Evolutionary conservation across 2,113 vertebrate genomes (phyloP).

Genomic region (Rhynchopsitta pachyrhyncha): DNA sequence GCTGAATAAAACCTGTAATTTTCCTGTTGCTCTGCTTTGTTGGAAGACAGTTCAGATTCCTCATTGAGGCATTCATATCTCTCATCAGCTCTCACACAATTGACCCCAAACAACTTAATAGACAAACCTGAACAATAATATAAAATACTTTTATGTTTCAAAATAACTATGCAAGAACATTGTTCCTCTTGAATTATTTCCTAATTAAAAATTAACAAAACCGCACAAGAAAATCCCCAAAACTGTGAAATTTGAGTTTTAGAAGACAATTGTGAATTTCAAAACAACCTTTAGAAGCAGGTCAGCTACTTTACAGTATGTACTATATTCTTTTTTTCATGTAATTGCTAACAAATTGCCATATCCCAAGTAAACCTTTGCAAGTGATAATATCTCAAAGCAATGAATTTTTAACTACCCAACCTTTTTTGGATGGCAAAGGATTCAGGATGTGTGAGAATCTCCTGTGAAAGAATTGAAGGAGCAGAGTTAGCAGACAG

Average conservation of each 20-base stretch:
- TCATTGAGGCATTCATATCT: not conserved
- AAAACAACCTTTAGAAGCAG: not conserved
- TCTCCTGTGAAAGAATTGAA: not conserved
- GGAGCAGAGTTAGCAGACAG: not conserved
- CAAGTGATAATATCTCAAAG: not conserved
- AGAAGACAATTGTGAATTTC: not conserved
- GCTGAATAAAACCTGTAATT: not conserved
- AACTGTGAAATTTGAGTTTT: not conserved
- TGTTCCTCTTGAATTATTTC: not conserved
- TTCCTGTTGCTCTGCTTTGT: not conserved
- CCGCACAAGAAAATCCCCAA: not conserved
- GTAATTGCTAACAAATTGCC: not conserved
- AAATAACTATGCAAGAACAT: not conserved
- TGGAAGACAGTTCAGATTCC: not conserved
- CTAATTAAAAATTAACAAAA: not conserved
- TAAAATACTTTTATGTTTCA: not conserved
- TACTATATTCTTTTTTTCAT: not conserved
- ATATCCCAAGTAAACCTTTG: not conserved
- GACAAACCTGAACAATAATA: not conserved
- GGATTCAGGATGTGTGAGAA: not conserved
- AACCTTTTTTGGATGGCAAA: not conserved
- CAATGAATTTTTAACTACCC: not conserved
- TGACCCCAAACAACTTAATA: not conserved
- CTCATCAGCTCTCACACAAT: accelerated
- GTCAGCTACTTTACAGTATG: not conserved